Percentiles rank a stretch among this genome's conserved stretches.
Conservation (phyloP, 92 coral and sea anemone species). For the Paramuricea clavata region DNA sequence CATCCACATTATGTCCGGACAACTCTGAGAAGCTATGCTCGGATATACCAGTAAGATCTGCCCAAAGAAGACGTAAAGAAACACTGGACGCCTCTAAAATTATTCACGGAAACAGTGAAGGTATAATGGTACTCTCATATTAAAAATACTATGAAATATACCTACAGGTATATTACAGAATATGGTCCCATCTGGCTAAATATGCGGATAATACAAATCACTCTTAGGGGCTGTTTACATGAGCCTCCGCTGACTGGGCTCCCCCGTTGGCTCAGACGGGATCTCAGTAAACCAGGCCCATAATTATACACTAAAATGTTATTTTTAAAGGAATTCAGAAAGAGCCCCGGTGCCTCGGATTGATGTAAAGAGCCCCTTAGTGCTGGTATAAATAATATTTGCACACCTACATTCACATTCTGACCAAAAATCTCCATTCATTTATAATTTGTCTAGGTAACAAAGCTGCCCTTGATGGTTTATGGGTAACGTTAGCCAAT, state of each 20-base stretch:
- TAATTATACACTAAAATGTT: no score
- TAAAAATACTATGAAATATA: not conserved
- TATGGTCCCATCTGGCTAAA: no score
- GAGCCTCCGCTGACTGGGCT: no score
- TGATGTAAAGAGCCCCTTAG: not conserved
- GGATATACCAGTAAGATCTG: slow-evolving; percentile 1
- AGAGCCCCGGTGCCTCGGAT: no score
- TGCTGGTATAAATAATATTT: not conserved
- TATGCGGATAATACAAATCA: no score
- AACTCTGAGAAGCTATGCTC: slow-evolving; percentile 27
- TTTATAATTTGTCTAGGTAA: not conserved
- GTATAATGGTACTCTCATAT: not conserved
- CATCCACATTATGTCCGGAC: slow-evolving; percentile 1
- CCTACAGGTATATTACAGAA: no score
- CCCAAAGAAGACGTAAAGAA: slow-evolving; percentile 33
- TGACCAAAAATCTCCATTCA: not conserved
- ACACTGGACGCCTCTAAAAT: not conserved
- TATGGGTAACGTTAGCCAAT: slow-evolving; percentile 70
- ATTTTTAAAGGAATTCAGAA: no score
- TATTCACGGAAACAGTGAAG: not conserved
- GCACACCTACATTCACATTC: not conserved
- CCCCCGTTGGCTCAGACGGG: no score
- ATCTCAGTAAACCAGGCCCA: no score
- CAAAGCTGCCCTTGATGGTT: slow-evolving; percentile 63
- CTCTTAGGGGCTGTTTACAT: no score